phyloP scores from a whole-genome alignment of 2,797 vertebrate genomes.

The Acanthiza pusilla region DNA sequence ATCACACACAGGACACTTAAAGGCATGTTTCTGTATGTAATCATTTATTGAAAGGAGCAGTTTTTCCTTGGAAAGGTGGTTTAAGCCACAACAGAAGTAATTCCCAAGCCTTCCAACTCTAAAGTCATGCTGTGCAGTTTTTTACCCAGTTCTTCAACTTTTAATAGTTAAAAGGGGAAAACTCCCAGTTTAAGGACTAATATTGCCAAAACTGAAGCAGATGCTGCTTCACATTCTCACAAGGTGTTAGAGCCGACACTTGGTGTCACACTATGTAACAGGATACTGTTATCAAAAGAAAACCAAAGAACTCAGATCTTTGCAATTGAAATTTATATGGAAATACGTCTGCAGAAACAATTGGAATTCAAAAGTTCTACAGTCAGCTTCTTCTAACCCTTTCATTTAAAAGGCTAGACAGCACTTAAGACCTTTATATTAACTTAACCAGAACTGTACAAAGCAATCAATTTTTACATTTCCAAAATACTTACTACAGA shows the following conservation, averaged over 20 bases:
- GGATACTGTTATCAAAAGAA: background rate
- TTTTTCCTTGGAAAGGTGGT: background rate
- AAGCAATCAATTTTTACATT: background rate
- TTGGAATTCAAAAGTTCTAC: background rate
- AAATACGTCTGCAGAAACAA: background rate
- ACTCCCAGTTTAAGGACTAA: background rate
- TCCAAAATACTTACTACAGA: background rate
- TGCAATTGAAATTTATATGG: background rate
- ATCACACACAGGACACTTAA: background rate
- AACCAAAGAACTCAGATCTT: background rate
- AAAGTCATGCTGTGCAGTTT: background rate
- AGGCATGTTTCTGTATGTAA: background rate
- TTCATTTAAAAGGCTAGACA: background rate
- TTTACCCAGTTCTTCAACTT: background rate
- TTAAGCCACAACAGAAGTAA: background rate
- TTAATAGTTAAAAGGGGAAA: background rate
- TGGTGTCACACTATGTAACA: background rate
- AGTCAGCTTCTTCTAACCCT: background rate
- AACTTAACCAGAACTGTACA: slow-evolving; percentile 1
- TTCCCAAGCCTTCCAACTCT: background rate
- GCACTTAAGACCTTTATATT: background rate
- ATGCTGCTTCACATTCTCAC: background rate
- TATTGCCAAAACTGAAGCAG: background rate
- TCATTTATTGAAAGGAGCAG: background rate
- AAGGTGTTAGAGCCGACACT: background rate